Base-by-base conservation (phyloP, 2,113 vertebrate species). In the Paratilapia polleni region DNA sequence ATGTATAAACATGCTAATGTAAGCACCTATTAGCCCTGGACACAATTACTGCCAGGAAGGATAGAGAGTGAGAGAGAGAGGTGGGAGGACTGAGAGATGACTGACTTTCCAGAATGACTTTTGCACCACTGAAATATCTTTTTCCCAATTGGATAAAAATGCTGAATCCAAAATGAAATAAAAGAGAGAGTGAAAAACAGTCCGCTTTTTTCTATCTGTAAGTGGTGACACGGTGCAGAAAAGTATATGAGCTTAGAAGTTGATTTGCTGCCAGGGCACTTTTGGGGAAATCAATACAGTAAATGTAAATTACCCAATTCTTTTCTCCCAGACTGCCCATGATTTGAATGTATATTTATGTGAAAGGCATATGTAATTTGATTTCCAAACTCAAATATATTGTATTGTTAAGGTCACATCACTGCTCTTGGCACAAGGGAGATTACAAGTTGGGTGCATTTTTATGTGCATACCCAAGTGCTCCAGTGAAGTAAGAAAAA, bases 201-300 rank as follows among this genome's bases (percentile, higher is more conserved):
- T 54, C 52, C n/a, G 4, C 2, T 36, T 52, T 54, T 66, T 81
- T 59, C 38, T 66, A 17, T 73, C 24, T 66, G 70, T 38, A 26
- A 76, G 68, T 77, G 73, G 77, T 4, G 64, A 80, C 62, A 79
- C 8, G 4, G 54, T 14, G 66, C 54, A 78, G 49, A 78, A 64
- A 60, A 76, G 70, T 36, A 73, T 54, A 52, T 63, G 47, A 81
- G 78, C 77, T 41, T 77, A 63, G 75, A 80, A 76, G 88, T 73
- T 90, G 91, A 94, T 90, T 90, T 90, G 87, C 88, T 91, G 93
- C 90, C 88, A 91, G 66, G 78, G 80, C 78, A 89, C 73, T 91
- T 90, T 91, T 70, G 31, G 63, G 78, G 78, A 88, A 95, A 94
- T 95, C 93, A 92, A 94, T 94, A 94, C 47, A 81, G 66, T 86